A percentile compares a stretch with the other conserved stretches of the same genome.
Evolutionary conservation across 2,113 vertebrate genomes (phyloP).

Genomic region (Cathartes aura): DNA sequence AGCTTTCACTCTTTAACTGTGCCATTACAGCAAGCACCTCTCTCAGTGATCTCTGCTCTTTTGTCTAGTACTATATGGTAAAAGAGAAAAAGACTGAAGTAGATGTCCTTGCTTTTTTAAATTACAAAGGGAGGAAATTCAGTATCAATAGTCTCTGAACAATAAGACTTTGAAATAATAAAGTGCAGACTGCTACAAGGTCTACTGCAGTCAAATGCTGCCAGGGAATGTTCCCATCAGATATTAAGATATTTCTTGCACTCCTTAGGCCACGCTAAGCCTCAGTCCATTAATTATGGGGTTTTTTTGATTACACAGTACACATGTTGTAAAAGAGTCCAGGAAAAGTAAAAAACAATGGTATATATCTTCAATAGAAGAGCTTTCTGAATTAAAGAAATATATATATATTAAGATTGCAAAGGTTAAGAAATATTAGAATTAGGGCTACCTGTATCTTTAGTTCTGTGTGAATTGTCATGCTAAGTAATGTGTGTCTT

Average conservation of each 20-base stretch:
- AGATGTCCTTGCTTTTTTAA: not conserved
- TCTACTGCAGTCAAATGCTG: not conserved
- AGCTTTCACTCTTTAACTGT: constrained; percentile 25
- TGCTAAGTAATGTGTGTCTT: not conserved
- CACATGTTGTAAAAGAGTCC: not conserved
- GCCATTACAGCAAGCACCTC: not conserved
- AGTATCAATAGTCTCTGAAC: not conserved
- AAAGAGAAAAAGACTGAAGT: not conserved
- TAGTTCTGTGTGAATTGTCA: not conserved
- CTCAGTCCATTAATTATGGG: not conserved
- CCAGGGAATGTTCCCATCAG: not conserved
- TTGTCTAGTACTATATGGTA: not conserved
- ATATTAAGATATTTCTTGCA: not conserved
- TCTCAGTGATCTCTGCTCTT: constrained; percentile 3
- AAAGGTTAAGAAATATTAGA: not conserved
- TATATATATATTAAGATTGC: not conserved
- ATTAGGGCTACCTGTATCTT: not conserved
- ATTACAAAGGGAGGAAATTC: not conserved
- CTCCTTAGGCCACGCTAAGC: not conserved
- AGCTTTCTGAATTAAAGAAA: not conserved
- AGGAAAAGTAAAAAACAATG: not conserved
- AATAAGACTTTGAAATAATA: constrained; percentile 5
- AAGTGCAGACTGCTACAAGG: not conserved
- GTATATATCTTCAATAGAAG: not conserved
- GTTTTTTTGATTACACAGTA: not conserved